Conservation (phyloP, 1,140 invertebrate species). For the Temnothorax longispinosus region DNA sequence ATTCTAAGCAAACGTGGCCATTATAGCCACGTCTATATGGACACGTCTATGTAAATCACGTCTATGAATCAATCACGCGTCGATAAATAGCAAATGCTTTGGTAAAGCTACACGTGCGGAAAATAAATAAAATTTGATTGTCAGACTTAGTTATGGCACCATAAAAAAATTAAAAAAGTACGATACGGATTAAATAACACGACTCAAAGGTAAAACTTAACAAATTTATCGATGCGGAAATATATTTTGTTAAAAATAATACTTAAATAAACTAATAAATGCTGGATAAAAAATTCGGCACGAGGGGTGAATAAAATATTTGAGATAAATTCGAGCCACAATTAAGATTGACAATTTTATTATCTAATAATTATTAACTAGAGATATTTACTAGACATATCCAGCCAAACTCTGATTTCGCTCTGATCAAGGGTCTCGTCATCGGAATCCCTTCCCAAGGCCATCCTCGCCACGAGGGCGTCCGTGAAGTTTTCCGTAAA, state of each 20-base stretch:
- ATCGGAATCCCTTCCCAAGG: conserved; percentile 89
- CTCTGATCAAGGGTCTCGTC: conserved; percentile 93
- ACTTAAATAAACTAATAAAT: no score
- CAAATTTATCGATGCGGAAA: no score
- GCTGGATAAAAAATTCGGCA: no score
- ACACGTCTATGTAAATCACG: background rate
- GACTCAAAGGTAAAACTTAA: no score
- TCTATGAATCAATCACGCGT: background rate
- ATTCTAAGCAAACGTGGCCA: background rate
- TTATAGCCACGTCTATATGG: background rate
- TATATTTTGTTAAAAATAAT: no score
- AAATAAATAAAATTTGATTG: no score
- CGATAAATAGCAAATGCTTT: background rate
- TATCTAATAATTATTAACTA: background rate
- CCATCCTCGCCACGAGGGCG: conserved; percentile 90
- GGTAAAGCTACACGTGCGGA: background rate
- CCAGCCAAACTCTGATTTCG: conserved; percentile 93
- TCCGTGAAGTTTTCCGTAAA: conserved; percentile 95
- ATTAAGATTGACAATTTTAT: background rate
- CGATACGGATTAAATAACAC: no score
- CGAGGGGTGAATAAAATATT: no score
- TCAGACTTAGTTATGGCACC: no score
- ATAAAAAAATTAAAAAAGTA: no score
- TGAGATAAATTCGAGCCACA: no score
- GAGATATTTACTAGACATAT: conserved; percentile 93